Base-by-base conservation (phyloP, 2,888 invertebrate species). In the Andrena trimmerana region DNA sequence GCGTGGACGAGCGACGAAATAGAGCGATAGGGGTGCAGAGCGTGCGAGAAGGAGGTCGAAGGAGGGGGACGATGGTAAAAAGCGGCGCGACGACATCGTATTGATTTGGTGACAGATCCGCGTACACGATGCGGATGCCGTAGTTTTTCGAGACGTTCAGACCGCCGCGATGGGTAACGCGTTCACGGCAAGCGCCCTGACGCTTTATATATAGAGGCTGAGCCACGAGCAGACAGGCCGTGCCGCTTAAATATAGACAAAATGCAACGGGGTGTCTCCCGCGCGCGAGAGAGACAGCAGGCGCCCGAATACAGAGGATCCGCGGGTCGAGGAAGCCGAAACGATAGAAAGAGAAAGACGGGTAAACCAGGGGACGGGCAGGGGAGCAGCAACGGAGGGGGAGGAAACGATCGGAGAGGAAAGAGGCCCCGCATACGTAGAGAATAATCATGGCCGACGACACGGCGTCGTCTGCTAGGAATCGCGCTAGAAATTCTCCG, bases 91-190 rank as follows among this genome's bases (percentile, higher is more conserved):
- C 86, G 88, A 87, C 88, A 87, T 87, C 87, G 90, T 93, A 92
- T 93, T 90, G 93, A 93, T 93, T 92, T 85, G 89, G 86, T 89
- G 91, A 91, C 89, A 87, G 89, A 91, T 92, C 88, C 90, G 89
- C 85, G 84, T 87, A 85, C 57, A 57, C 87, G 87, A 85, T 86
- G 86, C 87, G 87, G 85, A 85, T 79, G 75, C 71, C 78, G 52
- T 81, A 84, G 82, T 75, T 88, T 42, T 73, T 85, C 79, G 79
- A 20, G 57, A 75, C 75, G 67, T 29, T 68, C 84, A 77, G 76
- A 71, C 80, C 81, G 74, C 67, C 83, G 70, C 78, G 83, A 71
- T 74, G 84, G 75, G 80, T 77, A 78, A 85, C 84, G 71, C 82
- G 73, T 72, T 63, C 48, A 77, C 31, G 74, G 69, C 81, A 86